These are phyloP conservation scores for Melanotaenia nigrans DNA, from an alignment of 2,797 vertebrate genomes.

Conservation along the genomic window DNA sequence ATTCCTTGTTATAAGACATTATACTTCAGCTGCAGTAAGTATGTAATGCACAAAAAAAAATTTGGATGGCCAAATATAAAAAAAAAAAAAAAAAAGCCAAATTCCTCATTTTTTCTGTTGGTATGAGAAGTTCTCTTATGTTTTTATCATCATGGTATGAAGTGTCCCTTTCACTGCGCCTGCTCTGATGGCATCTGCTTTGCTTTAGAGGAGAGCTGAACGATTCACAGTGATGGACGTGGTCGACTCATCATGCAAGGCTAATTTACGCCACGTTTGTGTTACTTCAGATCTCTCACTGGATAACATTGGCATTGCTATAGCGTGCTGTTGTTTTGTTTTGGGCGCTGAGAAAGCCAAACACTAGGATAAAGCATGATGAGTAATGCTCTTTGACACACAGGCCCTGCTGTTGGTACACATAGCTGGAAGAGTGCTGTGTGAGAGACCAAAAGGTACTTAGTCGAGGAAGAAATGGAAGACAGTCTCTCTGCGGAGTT, in stretches of 20 bases:
- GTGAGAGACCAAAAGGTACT: conserved; percentile 38
- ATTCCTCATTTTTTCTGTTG: conserved; percentile 21
- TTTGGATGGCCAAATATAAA: conserved; percentile 35
- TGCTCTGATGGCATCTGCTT: conserved; percentile 78
- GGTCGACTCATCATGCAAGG: conserved; percentile 75
- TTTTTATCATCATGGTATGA: conserved; percentile 55
- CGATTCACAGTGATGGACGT: conserved; percentile 70
- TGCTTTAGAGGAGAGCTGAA: conserved; percentile 71
- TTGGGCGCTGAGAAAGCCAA: conserved; percentile 60
- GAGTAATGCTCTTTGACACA: conserved; percentile 70
- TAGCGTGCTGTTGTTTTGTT: conserved; percentile 76
- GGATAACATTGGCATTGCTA: conserved; percentile 71
- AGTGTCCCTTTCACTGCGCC: conserved; percentile 49
- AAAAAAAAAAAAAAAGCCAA: conserved; percentile 10
- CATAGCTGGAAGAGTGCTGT: conserved; percentile 57
- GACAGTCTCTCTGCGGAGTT: conserved; percentile 48
- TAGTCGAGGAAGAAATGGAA: conserved; percentile 43
- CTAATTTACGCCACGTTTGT: conserved; percentile 74
- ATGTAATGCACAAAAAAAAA: conserved; percentile 29
- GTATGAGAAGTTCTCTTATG: conserved; percentile 48
- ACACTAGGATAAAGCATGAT: conserved; percentile 57
- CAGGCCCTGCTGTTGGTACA: conserved; percentile 69
- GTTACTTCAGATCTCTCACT: conserved; percentile 70
- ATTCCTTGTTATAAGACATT: conserved; percentile 27
- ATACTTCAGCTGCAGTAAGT: conserved; percentile 39